phyloP scores from a whole-genome alignment of 2,797 vertebrate species.

The Xenentodon cancila region DNA sequence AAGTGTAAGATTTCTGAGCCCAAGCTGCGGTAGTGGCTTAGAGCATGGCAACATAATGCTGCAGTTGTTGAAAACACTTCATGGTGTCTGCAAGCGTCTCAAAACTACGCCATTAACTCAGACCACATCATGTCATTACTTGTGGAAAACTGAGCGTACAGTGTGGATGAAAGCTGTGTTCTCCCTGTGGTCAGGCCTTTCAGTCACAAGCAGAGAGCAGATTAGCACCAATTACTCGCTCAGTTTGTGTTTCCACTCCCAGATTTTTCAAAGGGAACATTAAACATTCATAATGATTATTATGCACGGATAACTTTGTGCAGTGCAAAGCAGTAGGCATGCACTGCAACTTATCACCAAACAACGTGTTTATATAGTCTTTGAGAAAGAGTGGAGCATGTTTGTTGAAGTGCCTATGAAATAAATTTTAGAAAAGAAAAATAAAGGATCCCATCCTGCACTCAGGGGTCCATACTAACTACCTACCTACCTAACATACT shows the following conservation, averaged over 20 bases:
- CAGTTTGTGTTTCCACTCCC: slow-evolving; percentile 7
- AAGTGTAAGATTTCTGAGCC: not conserved
- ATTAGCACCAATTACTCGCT: slow-evolving; percentile 39
- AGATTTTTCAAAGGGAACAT: slow-evolving; percentile 10
- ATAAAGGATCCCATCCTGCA: not conserved
- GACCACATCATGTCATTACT: slow-evolving; percentile 29
- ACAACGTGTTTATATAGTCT: no score
- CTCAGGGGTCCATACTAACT: not conserved
- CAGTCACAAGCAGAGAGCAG: slow-evolving; percentile 44
- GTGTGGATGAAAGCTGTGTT: slow-evolving; percentile 8
- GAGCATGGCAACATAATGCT: not conserved
- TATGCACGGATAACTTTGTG: not conserved
- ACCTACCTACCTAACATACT: no score
- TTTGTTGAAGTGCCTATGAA: no score
- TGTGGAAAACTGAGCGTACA: not conserved
- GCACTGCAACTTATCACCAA: not conserved
- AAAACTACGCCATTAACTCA: not conserved
- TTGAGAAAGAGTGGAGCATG: no score
- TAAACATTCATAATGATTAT: not conserved
- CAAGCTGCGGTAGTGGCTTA: not conserved
- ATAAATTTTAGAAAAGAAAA: no score
- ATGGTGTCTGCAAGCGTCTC: not conserved
- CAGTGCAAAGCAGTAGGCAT: not conserved
- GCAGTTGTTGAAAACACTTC: not conserved
- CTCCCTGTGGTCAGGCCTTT: slow-evolving; percentile 7